Evolutionary conservation across 1,140 invertebrate species (phyloP).

Genomic region (Orchesella cincta): DNA sequence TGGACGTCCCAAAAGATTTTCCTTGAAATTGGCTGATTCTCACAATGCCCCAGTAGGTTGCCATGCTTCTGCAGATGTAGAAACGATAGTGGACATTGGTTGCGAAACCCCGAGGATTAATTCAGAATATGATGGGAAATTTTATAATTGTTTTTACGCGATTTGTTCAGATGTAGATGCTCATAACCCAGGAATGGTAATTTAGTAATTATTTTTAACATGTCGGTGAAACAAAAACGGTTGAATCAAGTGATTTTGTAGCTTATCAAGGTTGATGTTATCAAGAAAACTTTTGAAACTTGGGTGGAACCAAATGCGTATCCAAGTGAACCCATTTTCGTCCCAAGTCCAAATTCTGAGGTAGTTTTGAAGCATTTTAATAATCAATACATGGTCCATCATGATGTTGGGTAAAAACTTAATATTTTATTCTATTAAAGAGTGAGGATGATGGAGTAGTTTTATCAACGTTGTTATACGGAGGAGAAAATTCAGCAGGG

Average conservation of each 20-base stretch:
- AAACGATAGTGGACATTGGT: conserved; percentile 71
- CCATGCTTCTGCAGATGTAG: conserved; percentile 63
- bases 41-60: conserved; percentile 56
- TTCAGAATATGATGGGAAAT: conserved; percentile 68
- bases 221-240: background rate
- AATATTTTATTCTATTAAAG: background rate
- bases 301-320: conserved; percentile 75
- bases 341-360: conserved; percentile 66
- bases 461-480: conserved; percentile 42
- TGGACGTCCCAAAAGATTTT: conserved; percentile 71
- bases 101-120: conserved; percentile 83
- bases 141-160: conserved; percentile 83
- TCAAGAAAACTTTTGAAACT: conserved; percentile 64
- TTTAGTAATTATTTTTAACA: background rate
- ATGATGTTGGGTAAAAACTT: background rate
- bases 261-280: conserved; percentile 78
- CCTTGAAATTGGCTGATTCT: conserved; percentile 62
- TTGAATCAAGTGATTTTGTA: conserved; percentile 54
- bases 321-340: conserved; percentile 85
- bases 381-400: background rate
- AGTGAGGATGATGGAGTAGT: conserved; percentile 45
- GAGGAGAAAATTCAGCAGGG: conserved; percentile 38
- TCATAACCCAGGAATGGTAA: conserved; percentile 76
- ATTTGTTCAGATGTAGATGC: conserved; percentile 82
- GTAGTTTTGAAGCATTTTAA: background rate